Percentiles rank a stretch among this genome's conserved stretches.
These are phyloP conservation scores for Caenorhabditis macrosperma DNA, from an alignment of 2,888 invertebrate genomes.

Conservation along the genomic window DNA sequence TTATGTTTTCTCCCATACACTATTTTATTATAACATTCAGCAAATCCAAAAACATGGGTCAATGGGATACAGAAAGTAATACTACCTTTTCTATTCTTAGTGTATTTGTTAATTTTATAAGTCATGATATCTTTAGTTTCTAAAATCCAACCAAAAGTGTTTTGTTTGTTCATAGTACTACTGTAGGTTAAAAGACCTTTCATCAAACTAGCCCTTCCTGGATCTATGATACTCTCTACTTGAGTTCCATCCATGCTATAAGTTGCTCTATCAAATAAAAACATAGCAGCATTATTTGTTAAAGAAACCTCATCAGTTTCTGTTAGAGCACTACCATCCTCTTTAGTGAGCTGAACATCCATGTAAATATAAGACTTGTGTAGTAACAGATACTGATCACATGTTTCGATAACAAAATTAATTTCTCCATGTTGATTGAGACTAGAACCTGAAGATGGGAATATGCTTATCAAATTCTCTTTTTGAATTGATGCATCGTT, in stretches of 20 bases:
- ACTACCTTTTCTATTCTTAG: slow-evolving; percentile 65
- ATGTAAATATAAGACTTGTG: slow-evolving; percentile 52
- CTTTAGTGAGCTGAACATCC: slow-evolving; percentile 46
- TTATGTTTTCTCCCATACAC: slow-evolving; percentile 69
- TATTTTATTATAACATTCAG: slow-evolving; percentile 71
- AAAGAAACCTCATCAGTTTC: slow-evolving; percentile 40
- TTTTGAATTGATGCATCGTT: slow-evolving; percentile 34
- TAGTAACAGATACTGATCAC: slow-evolving; percentile 40
- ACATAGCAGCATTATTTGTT: too few relatives aligned
- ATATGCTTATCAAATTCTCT: slow-evolving; percentile 36
- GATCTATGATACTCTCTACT: too few relatives aligned
- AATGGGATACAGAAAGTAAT: slow-evolving; percentile 69
- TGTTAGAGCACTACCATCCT: slow-evolving; percentile 10
- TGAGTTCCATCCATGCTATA: too few relatives aligned
- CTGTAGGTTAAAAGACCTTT: too few relatives aligned
- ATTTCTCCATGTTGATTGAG: slow-evolving; percentile 45
- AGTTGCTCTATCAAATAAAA: too few relatives aligned
- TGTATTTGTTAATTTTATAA: slow-evolving; percentile 70
- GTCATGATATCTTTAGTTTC: slow-evolving; percentile 61
- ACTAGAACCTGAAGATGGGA: slow-evolving; percentile 38
- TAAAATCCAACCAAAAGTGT: slow-evolving; percentile 69
- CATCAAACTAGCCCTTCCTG: too few relatives aligned
- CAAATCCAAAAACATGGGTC: slow-evolving; percentile 73
- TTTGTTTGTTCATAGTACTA: slow-evolving; percentile 69
- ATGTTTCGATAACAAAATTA: slow-evolving; percentile 56